These are phyloP conservation scores for Alectura lathami DNA, from an alignment of 2,113 vertebrate species.

Conservation along the genomic window DNA sequence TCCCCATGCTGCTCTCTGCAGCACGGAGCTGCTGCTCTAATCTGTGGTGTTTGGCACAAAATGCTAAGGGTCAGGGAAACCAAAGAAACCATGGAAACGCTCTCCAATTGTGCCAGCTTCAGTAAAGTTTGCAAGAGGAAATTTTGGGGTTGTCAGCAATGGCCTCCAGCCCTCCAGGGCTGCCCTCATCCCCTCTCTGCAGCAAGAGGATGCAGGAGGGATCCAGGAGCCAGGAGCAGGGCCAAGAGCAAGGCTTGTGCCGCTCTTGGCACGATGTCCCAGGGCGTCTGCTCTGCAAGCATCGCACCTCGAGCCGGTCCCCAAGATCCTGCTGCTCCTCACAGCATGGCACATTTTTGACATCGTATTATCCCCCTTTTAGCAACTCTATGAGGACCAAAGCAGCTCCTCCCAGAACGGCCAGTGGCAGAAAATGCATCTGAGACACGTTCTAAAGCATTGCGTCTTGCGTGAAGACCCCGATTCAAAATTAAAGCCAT, in stretches of 20 bases:
- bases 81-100: neutral
- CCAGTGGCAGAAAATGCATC: neutral
- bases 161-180: neutral
- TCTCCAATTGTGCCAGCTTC: neutral
- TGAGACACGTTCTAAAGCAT: neutral
- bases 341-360: neutral
- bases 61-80: neutral
- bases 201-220: neutral
- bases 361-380: accelerated
- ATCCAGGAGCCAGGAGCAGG: neutral
- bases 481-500: neutral
- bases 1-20: neutral
- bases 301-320: neutral
- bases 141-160: neutral
- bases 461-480: neutral
- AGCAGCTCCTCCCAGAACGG: neutral
- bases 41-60: neutral
- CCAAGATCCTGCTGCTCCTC: neutral
- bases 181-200: accelerated
- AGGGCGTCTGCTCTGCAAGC: neutral
- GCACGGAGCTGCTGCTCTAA: neutral
- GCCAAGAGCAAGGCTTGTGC: neutral
- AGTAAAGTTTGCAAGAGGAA: accelerated
- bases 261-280: accelerated
- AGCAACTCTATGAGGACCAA: neutral